A percentile compares a stretch with the other conserved stretches of the same genome.
Evolutionary conservation across 2,888 invertebrate genomes (phyloP).

Genomic region (Limnephilus rhombicus): DNA sequence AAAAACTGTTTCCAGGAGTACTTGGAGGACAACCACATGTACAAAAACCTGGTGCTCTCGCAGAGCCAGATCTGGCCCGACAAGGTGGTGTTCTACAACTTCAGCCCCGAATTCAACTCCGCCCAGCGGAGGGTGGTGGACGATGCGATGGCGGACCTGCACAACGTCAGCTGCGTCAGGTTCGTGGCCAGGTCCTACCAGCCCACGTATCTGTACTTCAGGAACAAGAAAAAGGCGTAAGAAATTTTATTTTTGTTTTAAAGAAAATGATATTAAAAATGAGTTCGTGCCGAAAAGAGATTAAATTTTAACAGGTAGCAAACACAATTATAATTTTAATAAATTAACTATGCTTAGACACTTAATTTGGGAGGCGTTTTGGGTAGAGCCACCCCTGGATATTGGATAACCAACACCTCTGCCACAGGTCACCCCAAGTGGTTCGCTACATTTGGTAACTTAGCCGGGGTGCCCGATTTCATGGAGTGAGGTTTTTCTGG

Average conservation of each 20-base stretch:
- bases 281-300: no score
- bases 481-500: no score
- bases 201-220: constrained; percentile 65
- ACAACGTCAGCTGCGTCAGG: constrained; percentile 65
- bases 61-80: constrained; percentile 66
- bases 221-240: constrained; percentile 66
- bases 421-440: no score
- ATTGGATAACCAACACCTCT: no score
- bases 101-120: constrained; percentile 65
- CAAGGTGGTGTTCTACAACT: constrained; percentile 66
- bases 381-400: no score
- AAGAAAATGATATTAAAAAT: not conserved
- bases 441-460: no score
- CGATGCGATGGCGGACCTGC: constrained; percentile 65
- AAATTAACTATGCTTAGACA: no score
- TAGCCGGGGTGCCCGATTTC: no score
- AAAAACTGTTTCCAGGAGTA: constrained; percentile 45
- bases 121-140: constrained; percentile 62
- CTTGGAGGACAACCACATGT: constrained; percentile 42
- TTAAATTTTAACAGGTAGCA: no score
- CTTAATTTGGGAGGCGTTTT: no score
- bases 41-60: constrained; percentile 66
- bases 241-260: constrained; percentile 13
- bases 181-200: constrained; percentile 64
- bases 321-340: no score